Base-by-base conservation (phyloP, 2,113 vertebrate species). In the Ginglymostoma cirratum region DNA sequence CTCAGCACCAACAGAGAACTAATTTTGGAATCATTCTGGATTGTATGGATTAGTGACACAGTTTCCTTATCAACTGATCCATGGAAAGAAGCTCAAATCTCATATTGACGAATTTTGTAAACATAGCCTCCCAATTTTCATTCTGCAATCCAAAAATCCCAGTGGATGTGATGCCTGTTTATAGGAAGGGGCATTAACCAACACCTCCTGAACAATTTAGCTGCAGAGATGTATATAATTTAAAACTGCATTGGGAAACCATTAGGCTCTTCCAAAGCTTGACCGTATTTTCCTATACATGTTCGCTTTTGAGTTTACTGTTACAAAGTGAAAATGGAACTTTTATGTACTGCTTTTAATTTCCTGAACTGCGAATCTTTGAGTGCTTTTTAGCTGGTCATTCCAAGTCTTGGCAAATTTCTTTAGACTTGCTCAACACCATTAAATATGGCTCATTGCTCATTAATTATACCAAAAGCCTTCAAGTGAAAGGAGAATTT, bases 381-480 rank as follows among this genome's bases (percentile, higher is more conserved):
- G 42, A 48, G 67, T 30, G 66, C 45, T 5, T 72, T 23, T 48
- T 30, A 30, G 67, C 10, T 95, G 69, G 5, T 15, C 2, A 15
- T 76, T 27, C 42, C 42, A 95, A 95, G 69, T 52, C 42, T 38
- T 1, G 27, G 12, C 45, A 0, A 61, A 52, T 61, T 90, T 61
- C 87, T 61, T 61, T 89, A 1, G 86, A 61, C 48, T 55, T 45
- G 76, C 45, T 94, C 69, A 72, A 76, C 15, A 95, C 27, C 94
- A 38, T 72, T 42, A 34, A 90, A 42, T 30, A 5, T 42, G 52
- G 27, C 42, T 52, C 24, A 19, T 34, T 72, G 24, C 45, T 95
- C 67, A 95, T 48, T 72, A 72, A 95, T 95, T 48, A 95, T 70
- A 45, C 52, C 94, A 95, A 27, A 23, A 69, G 69, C 45, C 30